Evolutionary conservation across 2,113 vertebrate genomes (phyloP), one percentile per base, ranked within the genome.

Genomic region (Mixornis gularis): DNA sequence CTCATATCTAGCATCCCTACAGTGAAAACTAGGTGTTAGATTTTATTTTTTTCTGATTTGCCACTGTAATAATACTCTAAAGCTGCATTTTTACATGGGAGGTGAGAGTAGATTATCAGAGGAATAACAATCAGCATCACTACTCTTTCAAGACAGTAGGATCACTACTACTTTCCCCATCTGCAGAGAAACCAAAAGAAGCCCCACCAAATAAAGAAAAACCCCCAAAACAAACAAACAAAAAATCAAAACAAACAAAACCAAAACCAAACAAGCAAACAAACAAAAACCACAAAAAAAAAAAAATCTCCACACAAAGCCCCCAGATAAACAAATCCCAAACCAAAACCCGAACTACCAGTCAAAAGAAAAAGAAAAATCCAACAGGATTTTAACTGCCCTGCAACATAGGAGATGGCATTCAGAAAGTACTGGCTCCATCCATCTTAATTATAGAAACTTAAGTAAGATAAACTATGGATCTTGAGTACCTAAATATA

Each of bases 131-230:
- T 53, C 30, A 46, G 0, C 17, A 62, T 58, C 26, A 34, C 12
- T 44, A 13, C 26, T 66, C 84, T 83, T 72, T 13, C 43, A 59
- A 59, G 52, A 40, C 14, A 43, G 2, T 48, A 53, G 9, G 1
- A 29, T 38, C 17, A 40, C 22, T 85, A 12, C 30, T 87, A 10
- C 9, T 72, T 91, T 65, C 38, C 87, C 58, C 79, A 43, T 1
- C 21, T 44, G 13, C 2, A 63, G 68, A 71, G 34, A 79, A 44
- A 0, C 1, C 3, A 7, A 36, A 24, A 43, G 18, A 34, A 25
- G 1, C 3, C 3, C 8, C 19, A 52, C 8, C 10, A 55, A 48
- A 11, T 2, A 34, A 43, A 26, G 1, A 1, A 30, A 30, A 25
- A 34, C n/a, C n/a, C n/a, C n/a, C n/a, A 25, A 34, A 53, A 53